Evolutionary conservation across 2,113 vertebrate species (phyloP).

Genomic region (Callipepla squamata): DNA sequence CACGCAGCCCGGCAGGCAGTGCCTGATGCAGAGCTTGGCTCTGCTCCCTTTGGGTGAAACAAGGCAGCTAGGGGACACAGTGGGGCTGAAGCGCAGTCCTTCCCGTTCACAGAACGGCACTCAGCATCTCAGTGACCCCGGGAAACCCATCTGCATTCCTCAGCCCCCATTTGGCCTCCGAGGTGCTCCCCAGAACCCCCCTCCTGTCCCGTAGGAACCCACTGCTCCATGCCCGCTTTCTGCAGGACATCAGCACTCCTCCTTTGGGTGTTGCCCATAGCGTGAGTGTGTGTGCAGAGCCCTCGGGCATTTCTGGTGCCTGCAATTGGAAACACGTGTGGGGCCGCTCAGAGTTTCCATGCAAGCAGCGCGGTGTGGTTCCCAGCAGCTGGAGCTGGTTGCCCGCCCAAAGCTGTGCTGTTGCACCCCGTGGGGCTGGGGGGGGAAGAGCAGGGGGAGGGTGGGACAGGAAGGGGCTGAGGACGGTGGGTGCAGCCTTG

Average conservation of each 20-base stretch:
- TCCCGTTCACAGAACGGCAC: too few species aligned
- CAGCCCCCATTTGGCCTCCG: background rate
- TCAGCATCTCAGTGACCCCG: rapidly evolving
- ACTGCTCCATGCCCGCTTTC: rapidly evolving
- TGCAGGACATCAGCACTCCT: rapidly evolving
- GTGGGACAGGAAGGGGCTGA: background rate
- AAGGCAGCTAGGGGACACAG: background rate
- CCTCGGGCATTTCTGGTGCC: background rate
- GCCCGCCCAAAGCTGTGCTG: background rate
- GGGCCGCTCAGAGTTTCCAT: background rate
- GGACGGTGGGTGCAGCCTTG: background rate
- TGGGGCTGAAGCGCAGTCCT: background rate
- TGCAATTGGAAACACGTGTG: background rate
- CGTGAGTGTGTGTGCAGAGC: background rate
- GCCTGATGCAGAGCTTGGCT: background rate
- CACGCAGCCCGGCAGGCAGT: rapidly evolving
- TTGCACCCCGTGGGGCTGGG: background rate
- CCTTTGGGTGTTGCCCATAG: background rate
- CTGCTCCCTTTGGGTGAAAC: background rate
- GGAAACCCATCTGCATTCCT: rapidly evolving
- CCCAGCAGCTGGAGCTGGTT: background rate
- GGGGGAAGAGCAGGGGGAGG: background rate
- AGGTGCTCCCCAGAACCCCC: background rate
- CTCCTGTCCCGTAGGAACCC: background rate
- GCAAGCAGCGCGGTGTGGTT: background rate